Evolutionary conservation across 2,888 invertebrate species (phyloP).

Genomic region (Dilophus febrilis): DNA sequence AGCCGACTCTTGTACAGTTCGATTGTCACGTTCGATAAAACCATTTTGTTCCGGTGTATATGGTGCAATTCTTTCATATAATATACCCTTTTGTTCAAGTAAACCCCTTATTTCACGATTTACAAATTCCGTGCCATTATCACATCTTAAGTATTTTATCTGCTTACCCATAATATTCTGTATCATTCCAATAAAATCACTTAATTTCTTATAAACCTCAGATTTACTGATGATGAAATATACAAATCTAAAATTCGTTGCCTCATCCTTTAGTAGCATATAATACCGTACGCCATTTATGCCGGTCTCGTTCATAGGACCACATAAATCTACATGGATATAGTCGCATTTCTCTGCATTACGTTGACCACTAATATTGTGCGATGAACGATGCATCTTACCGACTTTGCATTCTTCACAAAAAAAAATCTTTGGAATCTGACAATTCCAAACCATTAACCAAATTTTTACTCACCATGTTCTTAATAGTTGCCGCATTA

Average conservation of each 20-base stretch:
- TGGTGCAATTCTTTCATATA: slow-evolving; percentile 1
- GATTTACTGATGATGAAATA: not conserved
- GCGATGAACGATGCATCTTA: slow-evolving; percentile 6
- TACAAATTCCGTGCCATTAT: slow-evolving; percentile 6
- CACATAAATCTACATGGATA: slow-evolving; percentile 1
- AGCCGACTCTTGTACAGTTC: slow-evolving; percentile 13
- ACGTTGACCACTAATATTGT: not conserved
- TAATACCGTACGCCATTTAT: slow-evolving; percentile 4
- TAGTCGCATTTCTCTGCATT: not conserved
- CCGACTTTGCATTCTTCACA: slow-evolving; percentile 7
- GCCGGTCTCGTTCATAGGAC: slow-evolving; percentile 4
- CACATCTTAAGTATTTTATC: not conserved
- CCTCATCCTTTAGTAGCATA: slow-evolving; percentile 6
- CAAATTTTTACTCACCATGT: no score
- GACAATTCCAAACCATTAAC: no score
- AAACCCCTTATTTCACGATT: slow-evolving; percentile 1
- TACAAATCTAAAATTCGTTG: slow-evolving; percentile 3
- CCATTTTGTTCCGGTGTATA: slow-evolving; percentile 16
- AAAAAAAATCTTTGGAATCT: no score
- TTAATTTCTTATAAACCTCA: not conserved
- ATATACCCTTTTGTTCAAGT: not conserved
- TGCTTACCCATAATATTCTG: not conserved
- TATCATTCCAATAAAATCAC: not conserved
- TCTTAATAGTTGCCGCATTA: no score
- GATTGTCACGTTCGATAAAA: slow-evolving; percentile 14